Evolutionary conservation across 2,113 vertebrate genomes (phyloP).

Genomic region (Climacteris rufus): DNA sequence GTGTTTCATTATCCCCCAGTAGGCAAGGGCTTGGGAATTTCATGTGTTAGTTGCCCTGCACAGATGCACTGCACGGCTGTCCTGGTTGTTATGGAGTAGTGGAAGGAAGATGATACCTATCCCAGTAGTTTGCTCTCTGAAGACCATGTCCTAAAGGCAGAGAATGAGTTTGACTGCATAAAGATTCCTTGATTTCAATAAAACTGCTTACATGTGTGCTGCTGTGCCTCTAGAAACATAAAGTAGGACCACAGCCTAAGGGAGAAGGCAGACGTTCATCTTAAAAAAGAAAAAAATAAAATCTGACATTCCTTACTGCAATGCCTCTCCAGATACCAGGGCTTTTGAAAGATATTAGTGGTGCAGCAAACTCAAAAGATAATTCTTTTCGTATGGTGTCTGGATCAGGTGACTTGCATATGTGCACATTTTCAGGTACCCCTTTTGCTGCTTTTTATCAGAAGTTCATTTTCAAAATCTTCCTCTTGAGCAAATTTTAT

Average conservation of each 20-base stretch:
- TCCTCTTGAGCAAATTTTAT: neutral
- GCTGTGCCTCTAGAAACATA: neutral
- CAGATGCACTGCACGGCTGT: neutral
- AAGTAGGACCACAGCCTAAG: constrained; percentile 18
- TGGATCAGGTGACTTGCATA: constrained; percentile 36
- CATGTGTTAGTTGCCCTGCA: neutral
- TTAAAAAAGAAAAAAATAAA: neutral
- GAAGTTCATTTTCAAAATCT: neutral
- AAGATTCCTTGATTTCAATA: neutral
- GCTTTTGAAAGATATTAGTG: constrained; percentile 10
- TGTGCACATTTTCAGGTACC: constrained; percentile 36
- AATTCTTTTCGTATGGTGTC: constrained; percentile 13
- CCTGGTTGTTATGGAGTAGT: neutral
- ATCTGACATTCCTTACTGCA: constrained; percentile 22
- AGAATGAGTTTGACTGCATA: neutral
- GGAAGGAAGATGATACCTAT: neutral
- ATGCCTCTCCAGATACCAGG: constrained; percentile 26
- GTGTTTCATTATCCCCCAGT: neutral
- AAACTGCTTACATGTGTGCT: constrained; percentile 37
- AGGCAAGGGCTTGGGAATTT: neutral
- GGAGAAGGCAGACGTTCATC: neutral
- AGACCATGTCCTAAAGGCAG: neutral
- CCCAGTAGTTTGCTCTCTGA: neutral
- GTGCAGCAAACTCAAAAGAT: constrained; percentile 12
- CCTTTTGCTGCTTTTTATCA: neutral